phyloP scores from a whole-genome alignment of 1,140 invertebrate species.

The Palaemon carinicauda region DNA sequence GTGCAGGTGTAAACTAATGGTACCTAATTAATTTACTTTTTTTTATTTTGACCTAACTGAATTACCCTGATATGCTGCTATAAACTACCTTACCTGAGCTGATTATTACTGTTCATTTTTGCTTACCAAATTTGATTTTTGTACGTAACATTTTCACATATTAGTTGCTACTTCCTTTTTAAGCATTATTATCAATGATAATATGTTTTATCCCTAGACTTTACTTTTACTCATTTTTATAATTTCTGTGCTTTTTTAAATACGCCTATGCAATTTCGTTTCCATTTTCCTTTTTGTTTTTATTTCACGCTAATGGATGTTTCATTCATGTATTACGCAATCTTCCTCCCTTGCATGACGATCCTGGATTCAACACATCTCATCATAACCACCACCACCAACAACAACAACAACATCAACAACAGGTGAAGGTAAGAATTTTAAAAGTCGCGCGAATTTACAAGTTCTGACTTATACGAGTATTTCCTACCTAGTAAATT shows the following conservation, averaged over 20 bases:
- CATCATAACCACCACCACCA: too few relatives aligned
- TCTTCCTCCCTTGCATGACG: too few relatives aligned
- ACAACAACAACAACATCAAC: background rate
- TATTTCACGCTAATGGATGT: background rate
- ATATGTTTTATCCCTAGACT: background rate
- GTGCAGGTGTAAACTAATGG: too few relatives aligned
- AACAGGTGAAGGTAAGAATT: constrained; percentile 17
- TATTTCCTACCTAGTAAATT: too few relatives aligned
- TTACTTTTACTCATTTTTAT: background rate
- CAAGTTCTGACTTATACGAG: too few relatives aligned
- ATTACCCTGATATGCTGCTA: too few relatives aligned
- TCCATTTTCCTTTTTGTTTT: background rate
- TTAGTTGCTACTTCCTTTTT: background rate
- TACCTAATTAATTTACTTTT: too few relatives aligned
- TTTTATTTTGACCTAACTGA: too few relatives aligned
- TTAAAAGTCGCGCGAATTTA: background rate
- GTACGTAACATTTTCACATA: too few relatives aligned
- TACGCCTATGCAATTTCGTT: background rate
- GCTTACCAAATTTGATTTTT: too few relatives aligned
- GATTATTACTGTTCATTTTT: background rate
- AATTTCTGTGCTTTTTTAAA: background rate
- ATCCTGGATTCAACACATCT: too few relatives aligned
- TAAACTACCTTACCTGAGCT: background rate
- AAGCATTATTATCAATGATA: background rate
- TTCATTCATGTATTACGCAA: background rate